Evolutionary conservation across 2,797 vertebrate genomes (phyloP), one percentile per base, ranked within the genome.

Genomic region (Serranus cabrilla): DNA sequence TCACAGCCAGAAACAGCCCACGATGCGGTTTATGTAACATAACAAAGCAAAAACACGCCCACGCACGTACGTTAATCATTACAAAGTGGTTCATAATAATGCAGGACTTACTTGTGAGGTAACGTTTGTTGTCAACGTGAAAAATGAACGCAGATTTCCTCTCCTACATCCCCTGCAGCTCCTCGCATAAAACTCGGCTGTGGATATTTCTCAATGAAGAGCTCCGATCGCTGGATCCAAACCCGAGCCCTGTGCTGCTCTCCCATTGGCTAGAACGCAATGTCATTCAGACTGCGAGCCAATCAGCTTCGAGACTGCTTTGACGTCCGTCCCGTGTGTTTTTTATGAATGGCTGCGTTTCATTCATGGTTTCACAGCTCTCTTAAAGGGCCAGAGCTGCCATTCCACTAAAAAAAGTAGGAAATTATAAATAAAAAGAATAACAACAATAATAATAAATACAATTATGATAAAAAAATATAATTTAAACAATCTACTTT

Each of bases 321-420:
- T 72, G 84, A 80, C 71, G 74, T 71, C 62, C 31, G 34, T 40
- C 52, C 60, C 62, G 40, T 74, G 82, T 76, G 84, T 79, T 93
- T 94, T 95, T 95, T 94, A 95, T 95, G 94, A 95, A 96, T 96
- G 94, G 89, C 86, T 92, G 86, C 89, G 88, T 91, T 95, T 95
- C 94, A 95, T 95, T 95, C 93, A 94, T 91, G 88, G 79, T 83
- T 63, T 70, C 81, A 34, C 63, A 31, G 75, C 60, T 63, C 21
- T 85, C 90, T 95, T 95, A 95, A 95, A 95, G 91, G 74, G 82
- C 74, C 86, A 81, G 69, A 7, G 25, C 60, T 1, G 8, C 60
- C 23, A 37, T 34, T n/a, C 11, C 31, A 21, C 40, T 51, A 56
- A 45, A 42, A 27, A n/a, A 27, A 27, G 3, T 34, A 34, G 4